A percentile compares a stretch with the other conserved stretches of the same genome.
Conservation (phyloP, 1,140 invertebrate species). For the Mizuhopecten yessoensis region DNA sequence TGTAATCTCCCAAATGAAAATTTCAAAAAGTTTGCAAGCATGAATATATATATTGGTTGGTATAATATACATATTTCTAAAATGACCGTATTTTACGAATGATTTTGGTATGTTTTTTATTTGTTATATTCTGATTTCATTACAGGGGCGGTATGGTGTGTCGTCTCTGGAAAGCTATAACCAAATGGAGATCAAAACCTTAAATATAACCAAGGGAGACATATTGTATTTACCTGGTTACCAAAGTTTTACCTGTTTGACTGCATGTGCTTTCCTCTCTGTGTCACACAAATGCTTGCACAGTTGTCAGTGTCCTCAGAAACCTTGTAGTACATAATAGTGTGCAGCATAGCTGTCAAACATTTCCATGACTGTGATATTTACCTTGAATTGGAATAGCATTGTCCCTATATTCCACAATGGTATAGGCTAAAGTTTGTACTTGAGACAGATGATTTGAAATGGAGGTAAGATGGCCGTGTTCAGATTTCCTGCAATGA, state of each 20-base stretch:
- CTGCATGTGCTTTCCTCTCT: background rate
- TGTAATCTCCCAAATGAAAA: no score
- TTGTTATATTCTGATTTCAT: background rate
- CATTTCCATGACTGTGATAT: slow-evolving; percentile 34
- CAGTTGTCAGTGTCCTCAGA: background rate
- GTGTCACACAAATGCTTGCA: background rate
- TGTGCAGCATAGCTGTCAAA: slow-evolving; percentile 25
- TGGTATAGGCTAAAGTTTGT: background rate
- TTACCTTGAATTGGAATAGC: background rate
- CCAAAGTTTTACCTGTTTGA: background rate
- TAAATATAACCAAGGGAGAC: background rate
- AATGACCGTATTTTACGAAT: no score
- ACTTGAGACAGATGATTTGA: background rate
- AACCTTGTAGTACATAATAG: background rate
- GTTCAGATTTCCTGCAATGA: background rate
- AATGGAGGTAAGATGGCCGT: background rate
- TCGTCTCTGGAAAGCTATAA: slow-evolving; percentile 79
- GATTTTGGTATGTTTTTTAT: no score
- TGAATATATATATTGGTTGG: no score
- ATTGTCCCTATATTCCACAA: background rate
- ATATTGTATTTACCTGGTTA: background rate
- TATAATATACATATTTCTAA: no score
- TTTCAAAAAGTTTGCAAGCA: no score
- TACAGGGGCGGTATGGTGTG: slow-evolving; percentile 80
- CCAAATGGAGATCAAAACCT: background rate